Conservation (phyloP, 2,797 vertebrate genomes). For the Eulemur mongoz region DNA sequence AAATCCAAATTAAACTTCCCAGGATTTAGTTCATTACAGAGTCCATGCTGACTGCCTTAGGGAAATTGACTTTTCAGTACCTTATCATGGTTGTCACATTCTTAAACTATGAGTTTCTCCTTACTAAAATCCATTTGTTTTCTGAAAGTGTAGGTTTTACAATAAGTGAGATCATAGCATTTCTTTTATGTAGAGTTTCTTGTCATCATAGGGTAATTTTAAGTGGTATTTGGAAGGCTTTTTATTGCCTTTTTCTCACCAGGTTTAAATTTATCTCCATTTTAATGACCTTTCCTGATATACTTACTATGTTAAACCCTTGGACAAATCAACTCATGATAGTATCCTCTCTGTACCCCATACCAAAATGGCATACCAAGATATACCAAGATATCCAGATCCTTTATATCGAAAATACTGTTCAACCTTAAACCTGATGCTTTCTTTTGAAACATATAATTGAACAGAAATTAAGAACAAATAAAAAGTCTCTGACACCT, state of each 20-base stretch:
- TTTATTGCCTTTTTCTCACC: background rate
- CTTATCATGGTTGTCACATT: constrained; percentile 67
- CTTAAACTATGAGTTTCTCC: constrained; percentile 57
- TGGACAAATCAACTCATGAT: background rate
- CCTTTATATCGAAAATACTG: background rate
- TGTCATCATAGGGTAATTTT: constrained; percentile 39
- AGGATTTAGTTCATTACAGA: constrained; percentile 77
- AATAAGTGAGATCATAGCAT: constrained; percentile 37
- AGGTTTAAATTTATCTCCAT: constrained; percentile 4
- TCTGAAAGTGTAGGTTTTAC: constrained; percentile 46
- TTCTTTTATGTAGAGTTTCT: constrained; percentile 49
- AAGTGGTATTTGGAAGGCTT: constrained; percentile 4
- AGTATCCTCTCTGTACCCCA: background rate
- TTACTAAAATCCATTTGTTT: constrained; percentile 58
- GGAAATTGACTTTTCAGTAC: constrained; percentile 58
- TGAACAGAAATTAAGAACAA: background rate
- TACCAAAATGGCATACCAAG: background rate
- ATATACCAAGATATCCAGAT: background rate
- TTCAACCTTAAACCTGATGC: background rate
- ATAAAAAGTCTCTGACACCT: background rate
- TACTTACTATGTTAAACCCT: background rate
- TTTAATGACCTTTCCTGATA: background rate
- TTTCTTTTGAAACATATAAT: background rate
- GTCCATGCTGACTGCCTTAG: constrained; percentile 45
- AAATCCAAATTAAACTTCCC: constrained; percentile 82